Evolutionary conservation across 2,797 vertebrate species (phyloP).

Genomic region (Glyptemys insculpta): DNA sequence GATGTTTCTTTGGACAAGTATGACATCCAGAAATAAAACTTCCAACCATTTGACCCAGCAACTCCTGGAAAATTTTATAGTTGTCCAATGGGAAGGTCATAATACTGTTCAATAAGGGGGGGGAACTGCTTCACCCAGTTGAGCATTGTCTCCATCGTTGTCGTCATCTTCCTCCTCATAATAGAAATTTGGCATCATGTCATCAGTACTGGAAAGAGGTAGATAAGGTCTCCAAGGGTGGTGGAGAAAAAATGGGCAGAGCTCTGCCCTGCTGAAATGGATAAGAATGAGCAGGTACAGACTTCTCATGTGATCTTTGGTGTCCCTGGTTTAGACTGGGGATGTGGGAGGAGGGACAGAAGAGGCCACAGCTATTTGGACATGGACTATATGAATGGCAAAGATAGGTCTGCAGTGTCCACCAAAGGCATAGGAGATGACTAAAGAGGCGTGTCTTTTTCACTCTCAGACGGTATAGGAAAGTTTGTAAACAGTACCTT

Average conservation of each 20-base stretch:
- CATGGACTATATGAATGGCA: not conserved
- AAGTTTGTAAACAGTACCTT: not conserved
- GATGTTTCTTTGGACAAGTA: not conserved
- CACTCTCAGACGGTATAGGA: rapidly evolving
- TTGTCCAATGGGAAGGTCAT: not conserved
- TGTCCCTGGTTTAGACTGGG: not conserved
- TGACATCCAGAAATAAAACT: not conserved
- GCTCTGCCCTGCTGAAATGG: not conserved
- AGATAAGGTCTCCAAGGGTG: not conserved
- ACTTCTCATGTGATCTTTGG: not conserved
- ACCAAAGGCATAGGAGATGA: not conserved
- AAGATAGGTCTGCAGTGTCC: not conserved
- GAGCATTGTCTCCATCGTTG: not conserved
- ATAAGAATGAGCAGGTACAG: not conserved
- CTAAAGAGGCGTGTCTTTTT: not conserved
- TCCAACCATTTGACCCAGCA: constrained; percentile 4
- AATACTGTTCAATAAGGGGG: not conserved
- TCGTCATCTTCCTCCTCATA: not conserved
- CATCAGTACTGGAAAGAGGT: not conserved
- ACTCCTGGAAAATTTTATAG: constrained; percentile 20
- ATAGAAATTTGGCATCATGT: not conserved
- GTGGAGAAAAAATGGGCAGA: not conserved
- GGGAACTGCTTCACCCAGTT: not conserved
- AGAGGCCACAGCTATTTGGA: not conserved
- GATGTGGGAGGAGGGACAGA: not conserved